Base-by-base conservation (phyloP, 2,888 invertebrate species). In the Xestia c-nigrum region DNA sequence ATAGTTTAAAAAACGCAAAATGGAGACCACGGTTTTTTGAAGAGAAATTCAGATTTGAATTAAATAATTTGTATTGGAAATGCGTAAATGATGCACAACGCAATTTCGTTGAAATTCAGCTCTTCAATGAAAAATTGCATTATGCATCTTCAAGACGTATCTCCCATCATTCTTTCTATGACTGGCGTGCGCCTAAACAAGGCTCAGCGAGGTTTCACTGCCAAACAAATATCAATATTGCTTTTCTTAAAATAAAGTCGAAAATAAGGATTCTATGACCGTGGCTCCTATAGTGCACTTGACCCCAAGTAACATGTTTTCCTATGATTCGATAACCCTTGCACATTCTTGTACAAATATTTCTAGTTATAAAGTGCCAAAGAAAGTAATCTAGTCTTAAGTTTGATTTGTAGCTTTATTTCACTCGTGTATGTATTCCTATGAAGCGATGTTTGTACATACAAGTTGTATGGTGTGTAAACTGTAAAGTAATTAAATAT, bases 291-390 rank as follows among this genome's bases (percentile, higher is more conserved):
- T 38, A 47, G 46, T 46, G 46, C 31, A 63, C 19, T n/a, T 43
- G 21, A n/a, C 46, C 7, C 21, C 38, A n/a, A 50, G 9, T 16
- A 50, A 50, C 19, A 80, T 61, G 19, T 52, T 57, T 9, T 31
- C 31, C 3, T 59, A 38, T 71, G 24, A 43, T 61, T 47, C 66
- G 24, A 65, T 19, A 81, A 55, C 72, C 43, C 64, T 67, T 64
- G 46, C 57, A 72, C 71, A 72, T 21, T 31, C 6, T 66, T 78
- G 76, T 81, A 77, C 80, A 82, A 72, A 74, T 78, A 70, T 64
- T 63, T 64, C 31, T 78, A 80, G 55, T 57, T 75, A 68, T 78
- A 78, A 85, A 87, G 90, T 90, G 90, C 90, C 90, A 90, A 90
- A 87, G 69, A 84, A 74, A 47, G 67, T 31, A 69, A 46, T 52